Percentiles rank a stretch among this genome's conserved stretches.
phyloP scores from a whole-genome alignment of 2,113 vertebrate genomes.

The Muntiacus muntjak region DNA sequence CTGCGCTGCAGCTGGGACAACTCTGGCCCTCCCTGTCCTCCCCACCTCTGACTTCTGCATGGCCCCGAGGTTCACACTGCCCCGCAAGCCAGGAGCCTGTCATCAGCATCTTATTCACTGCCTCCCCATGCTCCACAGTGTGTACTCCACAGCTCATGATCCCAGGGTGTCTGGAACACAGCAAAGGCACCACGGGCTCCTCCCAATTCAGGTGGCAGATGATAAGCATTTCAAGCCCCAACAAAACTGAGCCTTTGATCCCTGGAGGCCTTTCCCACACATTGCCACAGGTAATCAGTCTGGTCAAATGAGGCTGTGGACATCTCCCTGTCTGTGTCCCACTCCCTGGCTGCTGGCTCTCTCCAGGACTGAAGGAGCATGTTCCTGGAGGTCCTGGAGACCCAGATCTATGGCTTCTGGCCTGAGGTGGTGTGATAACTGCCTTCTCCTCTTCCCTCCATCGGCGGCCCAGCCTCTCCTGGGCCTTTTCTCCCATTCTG shows the following conservation, averaged over 20 bases:
- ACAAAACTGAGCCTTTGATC: background rate
- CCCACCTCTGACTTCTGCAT: slow-evolving; percentile 56
- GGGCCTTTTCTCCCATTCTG: background rate
- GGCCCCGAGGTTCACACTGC: slow-evolving; percentile 40
- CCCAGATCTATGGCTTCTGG: background rate
- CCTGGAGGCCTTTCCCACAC: background rate
- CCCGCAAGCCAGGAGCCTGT: slow-evolving; percentile 58
- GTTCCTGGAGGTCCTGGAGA: background rate
- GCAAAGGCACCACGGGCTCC: background rate
- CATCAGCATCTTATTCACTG: slow-evolving; percentile 45
- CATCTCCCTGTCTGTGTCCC: background rate
- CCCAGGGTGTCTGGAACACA: background rate
- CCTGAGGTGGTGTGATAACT: background rate
- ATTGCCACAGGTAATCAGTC: background rate
- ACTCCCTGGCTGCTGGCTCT: background rate
- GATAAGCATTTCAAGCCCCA: background rate
- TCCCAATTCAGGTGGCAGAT: background rate
- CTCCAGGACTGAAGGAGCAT: background rate
- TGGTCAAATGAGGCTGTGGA: background rate
- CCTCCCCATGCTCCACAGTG: background rate
- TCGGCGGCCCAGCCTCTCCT: background rate
- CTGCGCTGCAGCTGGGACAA: slow-evolving; percentile 62
- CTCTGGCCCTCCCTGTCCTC: slow-evolving; percentile 35
- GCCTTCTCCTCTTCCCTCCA: background rate
- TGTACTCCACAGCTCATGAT: background rate